Evolutionary conservation across 2,113 vertebrate species (phyloP).

Genomic region (Carlito syrichta): DNA sequence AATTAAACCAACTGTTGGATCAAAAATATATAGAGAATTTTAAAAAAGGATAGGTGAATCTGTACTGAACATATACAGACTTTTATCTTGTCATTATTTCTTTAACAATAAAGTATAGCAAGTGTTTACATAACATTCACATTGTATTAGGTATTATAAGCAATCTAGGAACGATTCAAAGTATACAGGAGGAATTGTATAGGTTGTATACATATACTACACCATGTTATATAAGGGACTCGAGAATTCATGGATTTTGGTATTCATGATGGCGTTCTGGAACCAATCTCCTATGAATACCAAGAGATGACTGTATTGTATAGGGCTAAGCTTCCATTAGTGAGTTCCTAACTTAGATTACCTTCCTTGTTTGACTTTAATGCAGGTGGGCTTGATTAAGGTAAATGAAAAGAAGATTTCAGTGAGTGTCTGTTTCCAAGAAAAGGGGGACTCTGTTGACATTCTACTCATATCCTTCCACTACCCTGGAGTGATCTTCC

Average conservation of each 20-base stretch:
- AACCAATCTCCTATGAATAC: neutral
- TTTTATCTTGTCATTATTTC: neutral
- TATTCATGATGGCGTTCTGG: neutral
- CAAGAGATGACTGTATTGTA: neutral
- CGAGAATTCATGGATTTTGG: neutral
- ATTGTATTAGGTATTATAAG: neutral
- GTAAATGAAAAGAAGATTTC: slow-evolving; percentile 11
- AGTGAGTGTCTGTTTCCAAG: slow-evolving; percentile 48
- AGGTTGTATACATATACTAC: neutral
- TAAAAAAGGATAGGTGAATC: neutral
- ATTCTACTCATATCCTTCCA: neutral
- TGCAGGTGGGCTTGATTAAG: neutral
- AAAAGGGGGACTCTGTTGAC: neutral
- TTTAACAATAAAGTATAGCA: neutral
- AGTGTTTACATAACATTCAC: neutral
- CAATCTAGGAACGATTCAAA: neutral
- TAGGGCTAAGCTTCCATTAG: neutral
- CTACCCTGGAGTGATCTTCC: neutral
- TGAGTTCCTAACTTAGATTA: neutral
- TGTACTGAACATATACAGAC: neutral
- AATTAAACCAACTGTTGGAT: neutral
- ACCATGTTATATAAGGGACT: neutral
- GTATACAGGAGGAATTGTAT: neutral
- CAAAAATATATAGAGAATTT: neutral
- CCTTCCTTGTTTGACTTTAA: neutral